Percentiles rank a stretch among this genome's conserved stretches.
phyloP scores from a whole-genome alignment of 2,888 invertebrate genomes.

The Leucophenga maculata region DNA sequence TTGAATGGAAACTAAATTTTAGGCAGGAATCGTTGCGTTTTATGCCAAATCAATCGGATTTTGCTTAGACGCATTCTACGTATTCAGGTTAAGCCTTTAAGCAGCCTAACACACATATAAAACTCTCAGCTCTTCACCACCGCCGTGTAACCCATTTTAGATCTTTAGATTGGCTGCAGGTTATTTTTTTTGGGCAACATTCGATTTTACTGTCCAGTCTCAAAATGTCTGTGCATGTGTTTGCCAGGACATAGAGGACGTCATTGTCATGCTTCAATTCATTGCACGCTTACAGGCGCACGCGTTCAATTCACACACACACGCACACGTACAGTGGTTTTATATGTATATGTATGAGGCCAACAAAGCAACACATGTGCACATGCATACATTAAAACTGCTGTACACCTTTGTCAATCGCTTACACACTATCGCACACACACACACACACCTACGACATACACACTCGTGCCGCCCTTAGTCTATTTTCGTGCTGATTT shows the following conservation, averaged over 20 bases:
- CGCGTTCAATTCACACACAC: neutral
- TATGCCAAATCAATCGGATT: constrained; percentile 64
- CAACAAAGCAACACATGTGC: neutral
- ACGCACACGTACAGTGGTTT: neutral
- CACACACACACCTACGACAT: neutral
- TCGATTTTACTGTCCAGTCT: neutral
- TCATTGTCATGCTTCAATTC: constrained; percentile 14
- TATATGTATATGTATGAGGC: neutral
- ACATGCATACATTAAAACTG: neutral
- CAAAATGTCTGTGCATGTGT: too few relatives aligned
- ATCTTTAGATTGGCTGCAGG: too few relatives aligned
- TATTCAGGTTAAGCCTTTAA: constrained; percentile 9
- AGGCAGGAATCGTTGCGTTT: constrained; percentile 47
- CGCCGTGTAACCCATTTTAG: too few relatives aligned
- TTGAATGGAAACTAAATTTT: too few relatives aligned
- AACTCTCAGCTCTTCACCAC: neutral
- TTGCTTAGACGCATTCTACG: constrained; percentile 42
- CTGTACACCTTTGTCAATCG: neutral
- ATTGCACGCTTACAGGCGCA: constrained; percentile 31
- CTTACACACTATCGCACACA: constrained; percentile 2
- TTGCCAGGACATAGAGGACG: neutral
- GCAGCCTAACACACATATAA: neutral
- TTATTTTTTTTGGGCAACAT: neutral
- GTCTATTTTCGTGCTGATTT: neutral
- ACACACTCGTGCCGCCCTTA: neutral